Percentiles rank a stretch among this genome's conserved stretches.
phyloP scores from a whole-genome alignment of 1,140 invertebrate species.

The Aphis craccivora region DNA sequence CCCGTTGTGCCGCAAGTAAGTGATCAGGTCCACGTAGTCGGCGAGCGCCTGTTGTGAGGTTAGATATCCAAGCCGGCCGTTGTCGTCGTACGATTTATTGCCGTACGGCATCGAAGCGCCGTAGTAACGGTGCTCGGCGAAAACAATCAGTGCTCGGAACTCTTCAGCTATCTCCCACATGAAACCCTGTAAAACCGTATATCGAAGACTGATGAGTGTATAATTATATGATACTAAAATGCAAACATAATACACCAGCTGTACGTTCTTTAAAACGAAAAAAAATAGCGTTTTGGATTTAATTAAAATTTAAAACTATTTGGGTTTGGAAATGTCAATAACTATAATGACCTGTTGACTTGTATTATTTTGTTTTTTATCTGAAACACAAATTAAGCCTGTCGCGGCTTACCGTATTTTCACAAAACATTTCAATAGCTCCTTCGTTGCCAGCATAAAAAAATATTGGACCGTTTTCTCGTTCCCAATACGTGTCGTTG shows the following conservation, averaged over 20 bases:
- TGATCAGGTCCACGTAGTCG: conserved; percentile 78
- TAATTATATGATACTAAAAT: background rate
- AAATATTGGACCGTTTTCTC: conserved; percentile 80
- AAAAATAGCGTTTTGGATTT: background rate
- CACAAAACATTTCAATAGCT: conserved; percentile 85
- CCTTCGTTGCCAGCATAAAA: conserved; percentile 99
- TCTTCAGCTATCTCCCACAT: conserved; percentile 89
- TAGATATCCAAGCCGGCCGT: conserved; percentile 69
- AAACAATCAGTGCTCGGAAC: conserved; percentile 85
- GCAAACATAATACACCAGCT: background rate
- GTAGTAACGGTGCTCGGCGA: conserved; percentile 97
- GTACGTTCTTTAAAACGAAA: background rate
- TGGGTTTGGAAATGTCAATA: background rate
- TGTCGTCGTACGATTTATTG: conserved; percentile 36
- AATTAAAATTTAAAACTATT: background rate
- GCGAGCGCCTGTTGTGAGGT: conserved; percentile 92
- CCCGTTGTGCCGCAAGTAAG: conserved; percentile 35
- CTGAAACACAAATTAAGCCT: background rate
- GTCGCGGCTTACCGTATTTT: conserved; percentile 75
- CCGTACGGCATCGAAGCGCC: conserved; percentile 60
- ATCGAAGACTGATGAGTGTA: background rate
- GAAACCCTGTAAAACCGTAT: conserved; percentile 74
- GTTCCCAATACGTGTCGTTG: conserved; percentile 77
- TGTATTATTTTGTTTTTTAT: background rate
- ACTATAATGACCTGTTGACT: background rate